Conservation (phyloP, 1,140 invertebrate genomes). For the Tetramorium parvispinum region DNA sequence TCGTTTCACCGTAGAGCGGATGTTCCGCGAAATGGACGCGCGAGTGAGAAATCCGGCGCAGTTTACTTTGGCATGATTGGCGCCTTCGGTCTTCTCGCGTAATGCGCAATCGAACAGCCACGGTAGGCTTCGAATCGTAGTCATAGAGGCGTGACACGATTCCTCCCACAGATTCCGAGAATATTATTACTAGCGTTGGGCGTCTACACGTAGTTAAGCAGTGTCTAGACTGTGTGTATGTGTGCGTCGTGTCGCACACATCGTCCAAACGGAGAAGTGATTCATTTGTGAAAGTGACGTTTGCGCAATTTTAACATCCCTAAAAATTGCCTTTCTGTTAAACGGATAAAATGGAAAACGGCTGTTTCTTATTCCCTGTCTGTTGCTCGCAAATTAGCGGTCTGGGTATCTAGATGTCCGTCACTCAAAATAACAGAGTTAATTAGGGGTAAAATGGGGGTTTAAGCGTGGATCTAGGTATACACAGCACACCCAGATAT, state of each 20-base stretch:
- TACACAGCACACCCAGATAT: constrained; percentile 22
- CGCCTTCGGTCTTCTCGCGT: constrained; percentile 15
- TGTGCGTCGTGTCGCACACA: not conserved
- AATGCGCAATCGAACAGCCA: constrained; percentile 43
- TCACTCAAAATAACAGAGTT: constrained; percentile 7
- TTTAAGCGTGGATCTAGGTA: not conserved
- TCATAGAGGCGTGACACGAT: constrained; percentile 49
- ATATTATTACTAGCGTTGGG: constrained; percentile 47
- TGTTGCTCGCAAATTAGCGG: not conserved
- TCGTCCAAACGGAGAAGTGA: constrained; percentile 8
- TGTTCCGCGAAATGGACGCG: constrained; percentile 22
- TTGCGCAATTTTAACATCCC: not conserved
- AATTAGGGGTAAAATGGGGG: not conserved
- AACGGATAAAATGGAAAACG: not conserved
- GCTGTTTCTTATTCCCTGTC: not conserved
- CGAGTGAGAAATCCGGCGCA: constrained; percentile 41
- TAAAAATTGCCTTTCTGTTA: not conserved
- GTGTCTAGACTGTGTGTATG: not conserved
- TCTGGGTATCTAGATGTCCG: not conserved
- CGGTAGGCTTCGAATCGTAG: constrained; percentile 28
- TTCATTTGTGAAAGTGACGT: constrained; percentile 12
- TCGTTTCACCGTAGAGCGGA: constrained; percentile 13
- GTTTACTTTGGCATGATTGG: constrained; percentile 48
- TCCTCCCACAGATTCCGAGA: constrained; percentile 58
- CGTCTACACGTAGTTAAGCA: constrained; percentile 34